Percentiles rank a stretch among this genome's conserved stretches.
These are phyloP conservation scores for Phalera bucephala DNA, from an alignment of 2,888 invertebrate genomes.

Conservation along the genomic window DNA sequence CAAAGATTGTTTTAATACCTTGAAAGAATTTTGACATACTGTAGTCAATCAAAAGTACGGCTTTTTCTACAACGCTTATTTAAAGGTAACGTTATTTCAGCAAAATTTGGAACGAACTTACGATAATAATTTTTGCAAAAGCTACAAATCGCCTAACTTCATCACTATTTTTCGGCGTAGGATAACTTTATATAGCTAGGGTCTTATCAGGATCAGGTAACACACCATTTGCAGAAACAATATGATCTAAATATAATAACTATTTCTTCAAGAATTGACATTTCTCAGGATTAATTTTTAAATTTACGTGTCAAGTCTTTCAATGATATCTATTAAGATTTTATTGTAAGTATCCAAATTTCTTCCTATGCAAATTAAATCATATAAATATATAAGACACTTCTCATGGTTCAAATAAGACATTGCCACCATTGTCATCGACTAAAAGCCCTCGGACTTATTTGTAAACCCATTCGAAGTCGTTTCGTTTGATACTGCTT, in stretches of 20 bases:
- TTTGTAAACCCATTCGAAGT: constrained; percentile 11
- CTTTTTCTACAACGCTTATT: too few relatives aligned
- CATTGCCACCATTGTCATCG: background rate
- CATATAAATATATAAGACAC: constrained; percentile 3
- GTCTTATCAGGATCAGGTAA: constrained; percentile 4
- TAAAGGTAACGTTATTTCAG: too few relatives aligned
- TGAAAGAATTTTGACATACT: too few relatives aligned
- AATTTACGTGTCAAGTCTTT: constrained; percentile 5
- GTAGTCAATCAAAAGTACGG: too few relatives aligned
- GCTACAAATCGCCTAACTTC: too few relatives aligned
- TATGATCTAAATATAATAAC: constrained; percentile 2
- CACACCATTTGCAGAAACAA: background rate
- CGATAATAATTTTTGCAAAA: too few relatives aligned
- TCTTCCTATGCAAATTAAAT: background rate
- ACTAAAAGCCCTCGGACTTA: constrained; percentile 6
- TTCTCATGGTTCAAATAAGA: constrained; percentile 3
- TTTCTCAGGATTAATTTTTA: constrained; percentile 3
- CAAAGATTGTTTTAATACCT: background rate
- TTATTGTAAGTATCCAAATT: background rate
- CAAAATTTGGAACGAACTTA: too few relatives aligned
- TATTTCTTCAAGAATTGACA: constrained; percentile 3
- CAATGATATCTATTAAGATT: constrained; percentile 1
- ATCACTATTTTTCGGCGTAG: background rate
- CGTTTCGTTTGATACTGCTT: constrained; percentile 13
- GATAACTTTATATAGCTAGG: constrained; percentile 3